A percentile compares a stretch with the other conserved stretches of the same genome.
Evolutionary conservation across 1,140 invertebrate genomes (phyloP).

Genomic region (Drosophila arizonae): DNA sequence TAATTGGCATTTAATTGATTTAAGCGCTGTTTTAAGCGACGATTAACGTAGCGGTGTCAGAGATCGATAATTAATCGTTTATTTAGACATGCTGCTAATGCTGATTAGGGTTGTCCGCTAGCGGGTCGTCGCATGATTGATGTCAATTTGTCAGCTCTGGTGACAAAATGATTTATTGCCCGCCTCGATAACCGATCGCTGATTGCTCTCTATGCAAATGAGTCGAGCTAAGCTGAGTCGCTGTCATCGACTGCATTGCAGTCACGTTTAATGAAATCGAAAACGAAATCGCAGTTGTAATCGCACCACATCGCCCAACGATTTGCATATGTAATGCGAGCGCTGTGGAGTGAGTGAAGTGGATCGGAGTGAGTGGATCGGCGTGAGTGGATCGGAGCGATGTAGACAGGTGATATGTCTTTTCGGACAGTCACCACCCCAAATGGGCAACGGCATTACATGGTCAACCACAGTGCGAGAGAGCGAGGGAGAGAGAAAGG

Average conservation of each 20-base stretch:
- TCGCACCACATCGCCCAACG: conserved; percentile 36
- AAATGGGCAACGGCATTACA: conserved; percentile 45
- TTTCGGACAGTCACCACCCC: conserved; percentile 52
- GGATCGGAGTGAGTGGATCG: conserved; percentile 29
- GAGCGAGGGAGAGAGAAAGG: too few relatives aligned
- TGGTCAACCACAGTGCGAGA: not conserved
- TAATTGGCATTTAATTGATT: conserved; percentile 15
- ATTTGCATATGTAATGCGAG: conserved; percentile 67
- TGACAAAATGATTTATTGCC: conserved; percentile 77
- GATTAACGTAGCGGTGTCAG: conserved; percentile 22
- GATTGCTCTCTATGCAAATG: conserved; percentile 66
- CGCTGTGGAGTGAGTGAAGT: conserved; percentile 6
- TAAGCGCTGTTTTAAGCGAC: conserved; percentile 15
- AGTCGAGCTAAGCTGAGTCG: conserved; percentile 13
- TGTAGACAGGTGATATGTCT: conserved; percentile 68
- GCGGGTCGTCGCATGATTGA: conserved; percentile 63
- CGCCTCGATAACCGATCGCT: conserved; percentile 55
- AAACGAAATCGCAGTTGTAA: conserved; percentile 68
- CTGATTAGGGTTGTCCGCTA: conserved; percentile 52
- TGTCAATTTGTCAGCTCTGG: conserved; percentile 66
- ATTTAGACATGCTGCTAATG: conserved; percentile 1
- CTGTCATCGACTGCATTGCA: conserved; percentile 32
- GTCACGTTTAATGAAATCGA: conserved; percentile 76
- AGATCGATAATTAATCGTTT: conserved; percentile 41
- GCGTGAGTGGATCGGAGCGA: conserved; percentile 16